Evolutionary conservation across 2,888 invertebrate species (phyloP).

Genomic region (Girardia tigrina): DNA sequence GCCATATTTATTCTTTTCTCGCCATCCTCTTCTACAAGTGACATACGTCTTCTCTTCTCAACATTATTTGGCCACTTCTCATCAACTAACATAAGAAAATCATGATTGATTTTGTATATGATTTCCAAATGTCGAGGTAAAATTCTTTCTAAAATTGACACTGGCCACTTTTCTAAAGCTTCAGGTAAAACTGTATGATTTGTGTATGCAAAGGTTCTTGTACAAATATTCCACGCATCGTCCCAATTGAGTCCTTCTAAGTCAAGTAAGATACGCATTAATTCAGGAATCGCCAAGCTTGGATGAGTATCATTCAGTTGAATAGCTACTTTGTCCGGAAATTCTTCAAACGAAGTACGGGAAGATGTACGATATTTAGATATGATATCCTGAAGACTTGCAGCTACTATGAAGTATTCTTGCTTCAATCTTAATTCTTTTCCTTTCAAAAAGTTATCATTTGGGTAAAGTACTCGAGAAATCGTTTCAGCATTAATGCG

Average conservation of each 20-base stretch:
- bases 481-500: constrained; percentile 96
- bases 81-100: constrained; percentile 53
- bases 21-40: constrained; percentile 79
- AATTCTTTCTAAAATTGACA: constrained; percentile 30
- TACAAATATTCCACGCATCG: constrained; percentile 76
- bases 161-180: constrained; percentile 87
- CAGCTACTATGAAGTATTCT: constrained; percentile 96
- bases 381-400: constrained; percentile 85
- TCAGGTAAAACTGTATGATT: constrained; percentile 98
- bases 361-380: constrained; percentile 72
- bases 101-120: constrained; percentile 85
- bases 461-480: constrained; percentile 87
- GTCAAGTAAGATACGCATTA: constrained; percentile 82
- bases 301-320: constrained; percentile 98
- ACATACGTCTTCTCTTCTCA: constrained; percentile 60
- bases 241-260: constrained; percentile 79
- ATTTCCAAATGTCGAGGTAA: constrained; percentile 72
- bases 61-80: constrained; percentile 68
- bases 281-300: constrained; percentile 86
- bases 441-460: constrained; percentile 77
- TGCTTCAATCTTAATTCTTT: constrained; percentile 94
- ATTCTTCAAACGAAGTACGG: constrained; percentile 71
- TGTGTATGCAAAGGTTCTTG: constrained; percentile 82
- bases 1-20: constrained; percentile 98
- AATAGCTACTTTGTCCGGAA: constrained; percentile 83